Percentiles rank a stretch among this genome's conserved stretches.
These are phyloP conservation scores for Polydrusus pterygomalis DNA, from an alignment of 2,888 invertebrate species.

Conservation along the genomic window DNA sequence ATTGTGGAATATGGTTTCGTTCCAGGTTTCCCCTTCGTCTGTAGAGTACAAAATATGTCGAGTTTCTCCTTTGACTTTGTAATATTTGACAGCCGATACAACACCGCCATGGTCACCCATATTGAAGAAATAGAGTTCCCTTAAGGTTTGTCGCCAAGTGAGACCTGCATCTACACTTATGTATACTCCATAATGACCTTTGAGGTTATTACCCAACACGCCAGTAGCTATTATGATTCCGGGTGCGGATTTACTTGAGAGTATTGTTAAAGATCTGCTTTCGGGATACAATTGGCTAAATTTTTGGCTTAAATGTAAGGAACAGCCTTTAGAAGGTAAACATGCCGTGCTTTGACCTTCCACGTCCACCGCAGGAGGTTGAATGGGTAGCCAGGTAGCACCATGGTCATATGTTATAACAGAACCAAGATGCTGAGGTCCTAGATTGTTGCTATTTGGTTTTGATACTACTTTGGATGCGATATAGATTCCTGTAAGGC, in stretches of 20 bases:
- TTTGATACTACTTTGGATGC: conserved; percentile 84
- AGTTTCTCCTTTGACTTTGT: conserved; percentile 85
- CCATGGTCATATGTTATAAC: conserved; percentile 92
- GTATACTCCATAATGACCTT: conserved; percentile 88
- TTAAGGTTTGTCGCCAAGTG: conserved; percentile 84
- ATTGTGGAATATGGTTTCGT: conserved; percentile 79
- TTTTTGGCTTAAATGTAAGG: conserved; percentile 90
- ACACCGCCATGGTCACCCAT: conserved; percentile 95
- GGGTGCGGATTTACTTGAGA: conserved; percentile 90
- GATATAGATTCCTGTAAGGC: conserved; percentile 91
- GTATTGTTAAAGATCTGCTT: conserved; percentile 85
- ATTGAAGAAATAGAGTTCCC: conserved; percentile 89
- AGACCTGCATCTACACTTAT: conserved; percentile 88
- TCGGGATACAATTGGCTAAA: conserved; percentile 89
- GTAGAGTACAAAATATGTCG: conserved; percentile 88
- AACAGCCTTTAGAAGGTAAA: conserved; percentile 80
- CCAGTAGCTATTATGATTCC: conserved; percentile 93
- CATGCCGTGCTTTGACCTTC: conserved; percentile 82
- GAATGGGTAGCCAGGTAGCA: conserved; percentile 85
- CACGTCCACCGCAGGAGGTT: conserved; percentile 81
- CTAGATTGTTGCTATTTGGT: conserved; percentile 74
- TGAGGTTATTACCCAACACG: conserved; percentile 84
- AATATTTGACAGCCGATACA: conserved; percentile 88
- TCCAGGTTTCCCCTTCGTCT: conserved; percentile 91
- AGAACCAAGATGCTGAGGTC: conserved; percentile 85